Conservation (phyloP, 2,113 vertebrate species). For the Thalassoma bifasciatum region DNA sequence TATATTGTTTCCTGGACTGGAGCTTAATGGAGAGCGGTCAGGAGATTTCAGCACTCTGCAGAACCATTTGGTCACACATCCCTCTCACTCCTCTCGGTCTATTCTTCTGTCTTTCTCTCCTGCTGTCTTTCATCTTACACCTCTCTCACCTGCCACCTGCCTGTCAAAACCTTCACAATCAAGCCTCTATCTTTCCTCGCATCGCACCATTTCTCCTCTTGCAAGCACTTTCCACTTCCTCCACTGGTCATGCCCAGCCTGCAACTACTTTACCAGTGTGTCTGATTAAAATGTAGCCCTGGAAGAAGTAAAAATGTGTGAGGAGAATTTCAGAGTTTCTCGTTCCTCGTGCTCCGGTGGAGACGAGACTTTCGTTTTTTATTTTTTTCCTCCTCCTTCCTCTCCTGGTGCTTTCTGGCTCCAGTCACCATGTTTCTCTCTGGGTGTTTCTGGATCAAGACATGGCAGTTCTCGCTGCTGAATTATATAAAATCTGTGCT, state of each 20-base stretch:
- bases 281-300: constrained; percentile 73
- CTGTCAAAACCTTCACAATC: constrained; percentile 70
- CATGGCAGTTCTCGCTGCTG: constrained; percentile 71
- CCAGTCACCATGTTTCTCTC: constrained; percentile 61
- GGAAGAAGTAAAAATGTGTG: constrained; percentile 68
- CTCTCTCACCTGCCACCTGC: constrained; percentile 68
- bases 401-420: constrained; percentile 66
- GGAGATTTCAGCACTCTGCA: constrained; percentile 62
- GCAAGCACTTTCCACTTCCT: constrained; percentile 44
- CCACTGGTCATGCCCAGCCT: constrained; percentile 34
- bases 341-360: constrained; percentile 23
- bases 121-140: constrained; percentile 69
- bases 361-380: constrained; percentile 29
- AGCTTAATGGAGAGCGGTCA: constrained; percentile 57
- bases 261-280: constrained; percentile 44
- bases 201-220: constrained; percentile 40
- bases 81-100: constrained; percentile 39
- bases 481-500: constrained; percentile 82
- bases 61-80: constrained; percentile 66
- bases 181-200: constrained; percentile 59
- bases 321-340: constrained; percentile 54
- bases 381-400: constrained; percentile 20
- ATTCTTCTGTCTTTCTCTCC: constrained; percentile 37
- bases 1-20: constrained; percentile 54
- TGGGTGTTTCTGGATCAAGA: constrained; percentile 70